Evolutionary conservation across 2,113 vertebrate species (phyloP).

Genomic region (Beaufortia kweichowensis): DNA sequence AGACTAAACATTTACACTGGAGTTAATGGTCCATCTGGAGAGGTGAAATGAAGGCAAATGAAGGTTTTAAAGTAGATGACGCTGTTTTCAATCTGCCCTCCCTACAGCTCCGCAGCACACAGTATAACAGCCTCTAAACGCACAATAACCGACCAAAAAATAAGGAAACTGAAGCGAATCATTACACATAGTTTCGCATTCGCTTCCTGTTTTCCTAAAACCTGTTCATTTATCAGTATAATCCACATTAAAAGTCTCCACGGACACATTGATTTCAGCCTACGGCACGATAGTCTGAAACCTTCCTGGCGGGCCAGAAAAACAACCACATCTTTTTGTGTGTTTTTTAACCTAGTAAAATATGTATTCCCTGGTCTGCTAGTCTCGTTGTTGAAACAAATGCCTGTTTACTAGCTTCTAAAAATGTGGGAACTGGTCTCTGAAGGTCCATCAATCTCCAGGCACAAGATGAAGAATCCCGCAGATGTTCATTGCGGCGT

Average conservation of each 20-base stretch:
- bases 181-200: slow-evolving; percentile 11
- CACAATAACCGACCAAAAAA: neutral
- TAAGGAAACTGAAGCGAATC: slow-evolving; percentile 3
- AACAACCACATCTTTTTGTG: slow-evolving; percentile 1
- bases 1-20: slow-evolving; percentile 7
- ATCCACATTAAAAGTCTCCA: slow-evolving; percentile 13
- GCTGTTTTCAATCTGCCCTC: slow-evolving; percentile 4
- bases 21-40: slow-evolving; percentile 34
- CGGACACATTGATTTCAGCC: slow-evolving; percentile 15
- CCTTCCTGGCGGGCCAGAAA: neutral
- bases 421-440: neutral
- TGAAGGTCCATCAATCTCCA: slow-evolving; percentile 34
- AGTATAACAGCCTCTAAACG: slow-evolving; percentile 12
- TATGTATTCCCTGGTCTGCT: slow-evolving; percentile 27
- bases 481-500: slow-evolving; percentile 41
- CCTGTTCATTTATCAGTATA: neutral
- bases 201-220: neutral
- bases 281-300: slow-evolving; percentile 2
- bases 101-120: neutral
- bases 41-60: slow-evolving; percentile 23
- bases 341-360: slow-evolving; percentile 24
- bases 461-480: slow-evolving; percentile 33
- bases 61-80: slow-evolving; percentile 23
- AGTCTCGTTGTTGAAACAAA: slow-evolving; percentile 19
- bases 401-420: slow-evolving; percentile 16